Evolutionary conservation across 2,113 vertebrate genomes (phyloP).

Genomic region (Epinephelus moara): DNA sequence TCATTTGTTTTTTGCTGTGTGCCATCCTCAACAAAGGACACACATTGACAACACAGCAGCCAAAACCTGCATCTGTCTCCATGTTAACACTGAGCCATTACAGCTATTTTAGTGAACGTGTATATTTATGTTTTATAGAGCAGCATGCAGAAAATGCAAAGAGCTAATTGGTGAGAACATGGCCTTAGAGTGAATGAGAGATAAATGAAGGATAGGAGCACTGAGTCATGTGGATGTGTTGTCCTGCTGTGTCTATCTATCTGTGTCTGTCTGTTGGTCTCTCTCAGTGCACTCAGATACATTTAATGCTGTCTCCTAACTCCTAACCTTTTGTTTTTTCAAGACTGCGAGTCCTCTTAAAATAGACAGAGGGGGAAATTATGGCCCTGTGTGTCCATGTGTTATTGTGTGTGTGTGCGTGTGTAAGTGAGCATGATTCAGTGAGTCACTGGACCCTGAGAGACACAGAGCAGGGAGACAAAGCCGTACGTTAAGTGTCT

Average conservation of each 20-base stretch:
- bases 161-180: conserved; percentile 25
- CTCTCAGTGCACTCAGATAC: conserved; percentile 40
- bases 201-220: conserved; percentile 11
- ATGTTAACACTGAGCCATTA: conserved; percentile 2
- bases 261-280: conserved; percentile 29
- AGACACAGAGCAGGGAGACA: conserved; percentile 7
- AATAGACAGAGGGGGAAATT: conserved; percentile 75
- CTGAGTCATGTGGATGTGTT: conserved; percentile 33
- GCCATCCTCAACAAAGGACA: not conserved
- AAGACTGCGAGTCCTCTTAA: conserved; percentile 62
- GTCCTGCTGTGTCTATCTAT: not conserved
- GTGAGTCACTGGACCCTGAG: conserved; percentile 30
- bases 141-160: conserved; percentile 31
- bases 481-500: conserved; percentile 11
- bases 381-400: conserved; percentile 54
- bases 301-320: conserved; percentile 47
- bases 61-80: conserved; percentile 4
- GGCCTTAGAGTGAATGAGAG: conserved; percentile 14
- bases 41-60: not conserved
- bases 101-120: not conserved
- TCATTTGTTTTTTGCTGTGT: conserved; percentile 12
- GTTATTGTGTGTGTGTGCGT: conserved; percentile 26
- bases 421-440: conserved; percentile 20
- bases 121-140: conserved; percentile 13
- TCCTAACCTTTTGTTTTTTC: conserved; percentile 1